Evolutionary conservation across 2,888 invertebrate species (phyloP).

Genomic region (Sesia apiformis): DNA sequence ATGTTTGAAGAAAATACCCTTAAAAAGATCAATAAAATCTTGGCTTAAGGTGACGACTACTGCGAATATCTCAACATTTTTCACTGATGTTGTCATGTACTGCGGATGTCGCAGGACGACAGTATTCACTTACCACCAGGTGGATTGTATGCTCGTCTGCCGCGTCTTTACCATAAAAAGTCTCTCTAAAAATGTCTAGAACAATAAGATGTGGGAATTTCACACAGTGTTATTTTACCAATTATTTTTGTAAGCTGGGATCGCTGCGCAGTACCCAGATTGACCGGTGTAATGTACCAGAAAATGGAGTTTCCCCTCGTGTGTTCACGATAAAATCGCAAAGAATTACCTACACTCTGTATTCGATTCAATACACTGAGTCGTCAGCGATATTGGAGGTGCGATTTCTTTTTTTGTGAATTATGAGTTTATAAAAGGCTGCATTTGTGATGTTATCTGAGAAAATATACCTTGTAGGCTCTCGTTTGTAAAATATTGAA

Average conservation of each 20-base stretch:
- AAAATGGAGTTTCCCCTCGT: slow-evolving; percentile 55
- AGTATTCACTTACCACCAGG: no score
- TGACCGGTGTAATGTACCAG: slow-evolving; percentile 55
- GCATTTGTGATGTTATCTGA: not conserved
- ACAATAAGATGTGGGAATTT: not conserved
- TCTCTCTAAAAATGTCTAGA: no score
- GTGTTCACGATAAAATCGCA: slow-evolving; percentile 37
- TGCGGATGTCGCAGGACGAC: no score
- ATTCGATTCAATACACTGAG: slow-evolving; percentile 3
- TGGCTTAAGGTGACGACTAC: no score
- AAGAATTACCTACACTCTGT: slow-evolving; percentile 11
- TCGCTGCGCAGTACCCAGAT: slow-evolving; percentile 17
- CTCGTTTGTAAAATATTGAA: no score
- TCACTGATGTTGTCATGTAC: no score
- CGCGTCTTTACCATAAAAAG: no score
- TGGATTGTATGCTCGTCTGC: no score
- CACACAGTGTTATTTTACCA: not conserved
- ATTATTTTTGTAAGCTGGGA: slow-evolving; percentile 6
- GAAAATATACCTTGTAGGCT: no score
- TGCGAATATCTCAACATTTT: no score
- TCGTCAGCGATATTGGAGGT: not conserved
- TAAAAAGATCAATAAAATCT: no score
- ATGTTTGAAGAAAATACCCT: no score
- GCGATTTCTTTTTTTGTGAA: not conserved
- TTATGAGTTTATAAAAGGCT: not conserved